Conservation (phyloP, 2,113 vertebrate species). For the Centropus bengalensis region DNA sequence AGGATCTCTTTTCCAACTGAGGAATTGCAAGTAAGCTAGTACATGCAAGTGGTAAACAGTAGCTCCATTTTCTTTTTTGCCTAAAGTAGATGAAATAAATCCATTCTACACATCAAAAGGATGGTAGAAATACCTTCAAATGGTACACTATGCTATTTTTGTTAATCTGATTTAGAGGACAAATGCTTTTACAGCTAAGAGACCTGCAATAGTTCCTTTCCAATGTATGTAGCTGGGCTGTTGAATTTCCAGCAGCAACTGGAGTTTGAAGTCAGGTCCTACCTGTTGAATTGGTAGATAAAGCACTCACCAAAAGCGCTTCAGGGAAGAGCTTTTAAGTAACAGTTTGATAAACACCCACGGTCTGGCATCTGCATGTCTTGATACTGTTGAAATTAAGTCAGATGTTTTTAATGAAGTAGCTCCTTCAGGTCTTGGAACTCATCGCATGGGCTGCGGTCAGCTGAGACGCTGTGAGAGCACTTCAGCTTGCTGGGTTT, state of each 20-base stretch:
- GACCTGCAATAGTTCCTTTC: neutral
- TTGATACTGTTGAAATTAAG: conserved; percentile 10
- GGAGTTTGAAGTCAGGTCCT: neutral
- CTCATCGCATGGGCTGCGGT: neutral
- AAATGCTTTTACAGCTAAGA: neutral
- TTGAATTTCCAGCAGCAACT: neutral
- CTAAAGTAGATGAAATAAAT: neutral
- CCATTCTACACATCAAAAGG: neutral
- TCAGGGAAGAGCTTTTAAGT: conserved; percentile 27
- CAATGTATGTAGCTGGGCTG: neutral
- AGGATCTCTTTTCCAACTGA: neutral
- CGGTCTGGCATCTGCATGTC: neutral
- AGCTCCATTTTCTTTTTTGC: neutral
- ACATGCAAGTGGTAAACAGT: neutral
- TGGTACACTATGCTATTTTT: neutral
- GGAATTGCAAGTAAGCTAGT: neutral
- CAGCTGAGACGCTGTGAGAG: neutral
- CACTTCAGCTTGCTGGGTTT: conserved; percentile 24
- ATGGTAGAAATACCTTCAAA: neutral
- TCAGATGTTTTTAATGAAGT: conserved; percentile 39
- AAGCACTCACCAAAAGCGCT: conserved; percentile 23
- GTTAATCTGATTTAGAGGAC: neutral
- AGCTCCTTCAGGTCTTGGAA: neutral
- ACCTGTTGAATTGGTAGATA: conserved; percentile 13
- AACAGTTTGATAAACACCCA: neutral